phyloP scores from a whole-genome alignment of 2,888 invertebrate species.

The Himalopsyche anomala region DNA sequence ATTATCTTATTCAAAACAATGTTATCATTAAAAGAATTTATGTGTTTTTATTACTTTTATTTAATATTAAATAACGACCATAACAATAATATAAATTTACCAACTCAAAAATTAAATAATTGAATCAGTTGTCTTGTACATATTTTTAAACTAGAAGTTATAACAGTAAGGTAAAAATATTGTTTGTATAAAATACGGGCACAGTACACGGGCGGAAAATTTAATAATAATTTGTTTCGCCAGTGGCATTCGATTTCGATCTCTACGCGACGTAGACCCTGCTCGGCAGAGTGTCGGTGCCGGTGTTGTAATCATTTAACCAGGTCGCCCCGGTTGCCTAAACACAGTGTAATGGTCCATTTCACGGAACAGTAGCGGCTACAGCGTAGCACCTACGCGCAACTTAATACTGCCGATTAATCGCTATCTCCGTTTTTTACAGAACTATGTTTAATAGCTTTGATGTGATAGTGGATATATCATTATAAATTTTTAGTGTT shows the following conservation, averaged over 20 bases:
- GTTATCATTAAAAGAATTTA: no score
- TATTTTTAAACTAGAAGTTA: no score
- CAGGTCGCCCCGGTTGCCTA: slow-evolving; percentile 39
- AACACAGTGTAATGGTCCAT: slow-evolving; percentile 35
- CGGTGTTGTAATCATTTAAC: slow-evolving; percentile 39
- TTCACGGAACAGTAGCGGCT: slow-evolving; percentile 24
- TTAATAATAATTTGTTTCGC: slow-evolving; percentile 13
- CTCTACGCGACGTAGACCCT: neutral
- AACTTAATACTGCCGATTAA: slow-evolving; percentile 29
- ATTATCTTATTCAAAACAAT: no score
- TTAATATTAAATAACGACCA: no score
- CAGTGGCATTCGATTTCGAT: slow-evolving; percentile 13
- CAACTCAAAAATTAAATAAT: no score
- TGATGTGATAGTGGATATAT: no score
- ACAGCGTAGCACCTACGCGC: slow-evolving; percentile 31
- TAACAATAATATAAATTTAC: no score
- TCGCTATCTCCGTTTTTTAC: slow-evolving; percentile 4
- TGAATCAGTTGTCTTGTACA: no score
- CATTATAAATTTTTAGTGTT: no score
- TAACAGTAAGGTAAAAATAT: neutral
- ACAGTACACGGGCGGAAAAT: neutral
- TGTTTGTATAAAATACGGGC: neutral
- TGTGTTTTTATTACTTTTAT: no score
- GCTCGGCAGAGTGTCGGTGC: no score
- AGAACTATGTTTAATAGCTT: no score